Conservation (phyloP, 2,888 invertebrate genomes). For the Ochropleura leucogaster region DNA sequence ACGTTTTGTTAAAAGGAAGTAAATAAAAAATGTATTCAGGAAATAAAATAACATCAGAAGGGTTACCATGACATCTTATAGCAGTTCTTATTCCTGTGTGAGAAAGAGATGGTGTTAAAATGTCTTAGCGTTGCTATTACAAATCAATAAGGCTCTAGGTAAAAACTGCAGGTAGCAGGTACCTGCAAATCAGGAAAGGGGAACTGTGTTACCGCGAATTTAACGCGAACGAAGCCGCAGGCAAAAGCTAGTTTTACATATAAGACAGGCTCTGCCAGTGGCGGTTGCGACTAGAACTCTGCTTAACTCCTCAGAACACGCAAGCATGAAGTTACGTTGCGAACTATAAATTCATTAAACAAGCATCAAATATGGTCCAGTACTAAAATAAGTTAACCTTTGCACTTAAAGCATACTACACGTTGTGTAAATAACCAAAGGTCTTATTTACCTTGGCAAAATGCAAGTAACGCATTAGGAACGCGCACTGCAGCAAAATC, state of each 20-base stretch:
- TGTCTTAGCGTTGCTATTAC: no score
- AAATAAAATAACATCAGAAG: neutral
- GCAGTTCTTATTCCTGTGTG: no score
- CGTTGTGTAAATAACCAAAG: constrained; percentile 1
- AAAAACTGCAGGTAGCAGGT: no score
- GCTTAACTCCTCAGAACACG: neutral
- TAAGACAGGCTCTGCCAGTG: no score
- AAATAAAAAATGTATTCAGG: neutral
- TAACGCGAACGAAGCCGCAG: no score
- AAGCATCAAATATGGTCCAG: neutral
- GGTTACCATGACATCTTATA: no score
- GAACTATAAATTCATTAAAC: neutral
- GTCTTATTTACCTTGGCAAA: constrained; percentile 1
- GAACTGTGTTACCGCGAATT: no score
- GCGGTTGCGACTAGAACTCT: neutral
- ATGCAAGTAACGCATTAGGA: neutral
- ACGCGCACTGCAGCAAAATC: neutral
- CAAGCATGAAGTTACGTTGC: neutral
- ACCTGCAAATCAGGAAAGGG: no score
- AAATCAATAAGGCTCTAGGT: no score
- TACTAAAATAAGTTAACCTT: neutral
- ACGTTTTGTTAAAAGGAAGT: neutral
- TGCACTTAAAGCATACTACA: neutral
- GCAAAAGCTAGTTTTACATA: no score
- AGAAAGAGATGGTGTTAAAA: no score